A percentile compares a stretch with the other conserved stretches of the same genome.
Conservation (phyloP, 1,140 invertebrate species). For the Lordiphosa collinella region DNA sequence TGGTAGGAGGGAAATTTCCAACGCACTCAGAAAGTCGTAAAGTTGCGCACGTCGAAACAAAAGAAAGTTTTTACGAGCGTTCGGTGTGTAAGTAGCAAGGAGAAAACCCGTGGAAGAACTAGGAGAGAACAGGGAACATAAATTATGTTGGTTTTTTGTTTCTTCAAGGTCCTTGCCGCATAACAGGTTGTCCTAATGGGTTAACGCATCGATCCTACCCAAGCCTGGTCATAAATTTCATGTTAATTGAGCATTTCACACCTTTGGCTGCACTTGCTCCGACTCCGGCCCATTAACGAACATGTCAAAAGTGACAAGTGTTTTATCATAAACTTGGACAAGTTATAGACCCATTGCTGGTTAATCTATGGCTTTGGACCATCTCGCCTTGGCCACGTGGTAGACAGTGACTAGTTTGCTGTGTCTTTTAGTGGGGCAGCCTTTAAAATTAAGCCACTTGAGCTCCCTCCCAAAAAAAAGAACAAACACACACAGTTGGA, state of each 20-base stretch:
- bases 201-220: slow-evolving; percentile 19
- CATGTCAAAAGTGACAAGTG: slow-evolving; percentile 70
- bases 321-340: slow-evolving; percentile 59
- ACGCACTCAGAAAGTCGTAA: slow-evolving; percentile 68
- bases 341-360: slow-evolving; percentile 66
- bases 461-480: slow-evolving; percentile 29
- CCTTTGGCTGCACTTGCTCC: slow-evolving; percentile 24
- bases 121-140: slow-evolving; percentile 43
- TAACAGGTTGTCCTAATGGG: slow-evolving; percentile 60
- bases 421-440: slow-evolving; percentile 5
- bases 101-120: slow-evolving; percentile 4
- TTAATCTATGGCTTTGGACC: slow-evolving; percentile 38
- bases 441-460: slow-evolving; percentile 52
- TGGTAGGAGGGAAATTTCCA: slow-evolving; percentile 20
- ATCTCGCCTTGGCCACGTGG: slow-evolving; percentile 41
- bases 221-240: slow-evolving; percentile 51
- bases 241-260: slow-evolving; percentile 69
- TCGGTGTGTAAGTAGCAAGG: background rate
- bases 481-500: slow-evolving; percentile 24
- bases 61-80: slow-evolving; percentile 72
- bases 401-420: slow-evolving; percentile 11
- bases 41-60: slow-evolving; percentile 67
- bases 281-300: slow-evolving; percentile 55
- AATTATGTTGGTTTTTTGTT: slow-evolving; percentile 41
- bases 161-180: slow-evolving; percentile 61